Evolutionary conservation across 2,113 vertebrate genomes (phyloP).

Genomic region (Ramphastos sulfuratus): DNA sequence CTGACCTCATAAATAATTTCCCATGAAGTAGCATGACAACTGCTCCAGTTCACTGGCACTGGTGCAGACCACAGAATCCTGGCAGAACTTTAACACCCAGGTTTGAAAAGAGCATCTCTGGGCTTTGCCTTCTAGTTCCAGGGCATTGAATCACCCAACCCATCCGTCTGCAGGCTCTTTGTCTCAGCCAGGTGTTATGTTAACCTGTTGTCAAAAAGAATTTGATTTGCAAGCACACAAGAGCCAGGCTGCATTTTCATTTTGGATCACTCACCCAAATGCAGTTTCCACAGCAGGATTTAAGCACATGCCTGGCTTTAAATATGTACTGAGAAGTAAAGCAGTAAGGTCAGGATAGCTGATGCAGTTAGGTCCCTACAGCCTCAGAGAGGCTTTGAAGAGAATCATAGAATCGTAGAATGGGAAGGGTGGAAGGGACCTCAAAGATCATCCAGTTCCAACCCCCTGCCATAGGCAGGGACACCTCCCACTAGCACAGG

Average conservation of each 20-base stretch:
- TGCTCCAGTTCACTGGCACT: not conserved
- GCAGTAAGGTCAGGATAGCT: not conserved
- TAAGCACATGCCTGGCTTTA: not conserved
- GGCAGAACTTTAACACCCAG: not conserved
- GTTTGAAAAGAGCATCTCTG: not conserved
- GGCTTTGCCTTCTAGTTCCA: not conserved
- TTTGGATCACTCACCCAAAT: not conserved
- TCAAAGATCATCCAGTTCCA: no score
- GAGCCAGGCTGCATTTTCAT: not conserved
- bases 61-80: not conserved
- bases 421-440: no score
- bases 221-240: not conserved
- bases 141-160: not conserved
- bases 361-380: not conserved
- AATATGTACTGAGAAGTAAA: not conserved
- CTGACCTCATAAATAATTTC: not conserved
- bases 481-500: no score
- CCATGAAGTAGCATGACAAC: not conserved
- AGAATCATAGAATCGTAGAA: not conserved
- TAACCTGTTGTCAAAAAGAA: slow-evolving; percentile 35
- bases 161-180: not conserved
- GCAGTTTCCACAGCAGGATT: not conserved
- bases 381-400: not conserved
- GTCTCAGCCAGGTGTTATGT: not conserved
- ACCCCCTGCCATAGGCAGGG: no score